A percentile compares a stretch with the other conserved stretches of the same genome.
These are phyloP conservation scores for Procambarus clarkii DNA, from an alignment of 1,140 invertebrate species.

Conservation along the genomic window DNA sequence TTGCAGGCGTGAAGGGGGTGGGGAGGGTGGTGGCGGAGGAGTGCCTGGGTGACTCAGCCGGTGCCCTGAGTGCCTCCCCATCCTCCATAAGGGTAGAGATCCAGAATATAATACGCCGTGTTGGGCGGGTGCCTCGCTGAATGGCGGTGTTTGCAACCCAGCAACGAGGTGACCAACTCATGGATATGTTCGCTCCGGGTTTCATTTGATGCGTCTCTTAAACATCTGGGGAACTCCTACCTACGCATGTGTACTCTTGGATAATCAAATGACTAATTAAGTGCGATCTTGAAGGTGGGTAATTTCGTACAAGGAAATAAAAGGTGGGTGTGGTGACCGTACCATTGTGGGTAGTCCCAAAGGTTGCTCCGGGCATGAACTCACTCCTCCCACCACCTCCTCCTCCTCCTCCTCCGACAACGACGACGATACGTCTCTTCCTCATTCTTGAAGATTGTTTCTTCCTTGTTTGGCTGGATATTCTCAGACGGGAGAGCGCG, in stretches of 20 bases:
- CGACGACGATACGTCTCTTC: slow-evolving; percentile 24
- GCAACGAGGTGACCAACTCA: too few species aligned
- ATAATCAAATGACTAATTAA: not conserved
- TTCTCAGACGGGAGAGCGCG: slow-evolving; percentile 40
- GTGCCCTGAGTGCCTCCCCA: slow-evolving; percentile 18
- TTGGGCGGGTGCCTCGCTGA: too few species aligned
- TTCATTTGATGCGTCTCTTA: too few species aligned
- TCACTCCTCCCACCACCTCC: slow-evolving; percentile 28
- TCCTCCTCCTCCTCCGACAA: not conserved
- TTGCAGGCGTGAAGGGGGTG: not conserved
- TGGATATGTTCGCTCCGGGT: too few species aligned
- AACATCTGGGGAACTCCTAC: too few species aligned
- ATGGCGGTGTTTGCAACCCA: too few species aligned
- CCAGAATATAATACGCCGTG: not conserved
- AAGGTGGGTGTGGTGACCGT: not conserved
- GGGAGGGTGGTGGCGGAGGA: not conserved
- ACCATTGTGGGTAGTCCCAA: slow-evolving; percentile 35
- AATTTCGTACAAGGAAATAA: slow-evolving; percentile 29
- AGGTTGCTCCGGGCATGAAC: slow-evolving; percentile 31
- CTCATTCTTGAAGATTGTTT: slow-evolving; percentile 55
- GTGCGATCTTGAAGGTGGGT: not conserved
- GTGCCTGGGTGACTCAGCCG: slow-evolving; percentile 23
- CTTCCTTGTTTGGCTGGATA: slow-evolving; percentile 59
- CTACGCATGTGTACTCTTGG: too few species aligned
- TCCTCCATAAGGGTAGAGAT: not conserved